These are phyloP conservation scores for Pollenia labialis DNA, from an alignment of 2,888 invertebrate genomes.

Conservation along the genomic window DNA sequence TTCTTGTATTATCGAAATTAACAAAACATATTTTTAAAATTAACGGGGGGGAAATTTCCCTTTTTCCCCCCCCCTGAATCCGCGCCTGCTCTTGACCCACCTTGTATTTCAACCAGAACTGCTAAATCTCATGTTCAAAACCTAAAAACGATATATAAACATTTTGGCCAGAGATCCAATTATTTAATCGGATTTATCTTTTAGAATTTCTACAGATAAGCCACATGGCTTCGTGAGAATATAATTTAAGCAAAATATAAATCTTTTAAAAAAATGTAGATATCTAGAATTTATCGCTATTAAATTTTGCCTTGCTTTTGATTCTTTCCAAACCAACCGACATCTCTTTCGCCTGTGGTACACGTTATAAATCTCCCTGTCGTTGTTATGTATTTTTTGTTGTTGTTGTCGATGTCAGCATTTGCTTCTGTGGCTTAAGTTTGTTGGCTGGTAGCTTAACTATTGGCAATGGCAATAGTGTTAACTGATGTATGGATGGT, in stretches of 20 bases:
- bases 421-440: constrained; percentile 34
- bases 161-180: not conserved
- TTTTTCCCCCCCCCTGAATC: no score
- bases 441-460: constrained; percentile 27
- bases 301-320: not conserved
- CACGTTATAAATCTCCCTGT: constrained; percentile 1
- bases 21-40: no score
- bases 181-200: not conserved
- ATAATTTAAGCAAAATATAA: no score
- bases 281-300: no score
- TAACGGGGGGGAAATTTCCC: no score
- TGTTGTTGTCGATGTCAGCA: constrained; percentile 55
- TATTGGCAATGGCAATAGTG: constrained; percentile 62
- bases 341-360: constrained; percentile 6
- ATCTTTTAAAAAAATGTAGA: no score
- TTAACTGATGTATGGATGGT: constrained; percentile 59
- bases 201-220: not conserved
- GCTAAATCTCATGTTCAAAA: no score
- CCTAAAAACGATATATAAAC: no score
- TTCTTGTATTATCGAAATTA: no score
- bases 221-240: no score
- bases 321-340: not conserved
- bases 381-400: constrained; percentile 38
- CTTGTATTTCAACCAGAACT: no score
- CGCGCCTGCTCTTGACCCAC: no score